Evolutionary conservation across 2,113 vertebrate species (phyloP), one percentile per base, ranked within the genome.

Genomic region (Phasianus colchicus): DNA sequence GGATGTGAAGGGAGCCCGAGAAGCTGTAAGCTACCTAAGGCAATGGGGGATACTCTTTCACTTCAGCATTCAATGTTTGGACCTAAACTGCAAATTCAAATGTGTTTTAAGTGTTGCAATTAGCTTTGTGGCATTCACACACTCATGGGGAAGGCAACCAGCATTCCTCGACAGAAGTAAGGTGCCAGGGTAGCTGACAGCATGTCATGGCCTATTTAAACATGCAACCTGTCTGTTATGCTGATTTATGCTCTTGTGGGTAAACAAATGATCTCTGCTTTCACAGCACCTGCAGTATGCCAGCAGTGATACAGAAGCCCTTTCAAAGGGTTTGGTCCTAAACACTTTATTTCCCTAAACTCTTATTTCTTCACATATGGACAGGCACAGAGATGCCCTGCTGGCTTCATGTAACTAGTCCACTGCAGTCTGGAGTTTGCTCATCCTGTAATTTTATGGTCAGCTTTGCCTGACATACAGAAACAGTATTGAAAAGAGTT

Each of bases 141-240:
- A 63, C 69, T 85, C 50, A 18, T 27, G 52, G 13, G 65, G 77
- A 95, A 85, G 43, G 73, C 89, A 88, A 80, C 48, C 82, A 24
- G 27, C 82, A 80, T 90, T 97, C 79, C 58, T 63, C 82, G 88
- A 79, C 78, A 89, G 73, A 90, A 84, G 65, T 60, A 77, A 73
- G n/a, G 30, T 20, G 40, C 45, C 10, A 16, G 47, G 67, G 87
- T 94, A 83, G 86, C 75, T 94, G 92, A 84, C 83, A 58, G 73
- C 95, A 66, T 81, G 90, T 81, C 74, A 91, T 91, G 78, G 52
- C 65, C 89, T 91, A 60, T 80, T 64, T 96, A 95, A 95, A 58
- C 11, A 40, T 65, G 43, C 79, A 89, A 52, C 89, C 50, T 92
- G 74, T 96, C 78, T 76, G 25, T 94, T 86, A 64, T 4, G 36